Evolutionary conservation across 2,113 vertebrate species (phyloP), one percentile per base, ranked within the genome.

Genomic region (Gallinago paraguaiae): DNA sequence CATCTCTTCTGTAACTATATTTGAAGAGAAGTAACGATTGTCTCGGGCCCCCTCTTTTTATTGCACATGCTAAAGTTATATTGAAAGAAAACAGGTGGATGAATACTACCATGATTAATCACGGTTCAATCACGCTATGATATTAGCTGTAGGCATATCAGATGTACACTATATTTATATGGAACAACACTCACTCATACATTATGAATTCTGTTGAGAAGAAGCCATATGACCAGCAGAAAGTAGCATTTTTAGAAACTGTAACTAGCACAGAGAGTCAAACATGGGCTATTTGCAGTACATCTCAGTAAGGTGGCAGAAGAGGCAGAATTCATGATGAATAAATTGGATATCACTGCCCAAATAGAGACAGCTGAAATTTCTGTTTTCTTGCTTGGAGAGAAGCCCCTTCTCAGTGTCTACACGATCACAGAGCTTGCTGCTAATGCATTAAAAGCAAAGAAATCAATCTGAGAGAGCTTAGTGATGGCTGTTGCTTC

Each of bases 51-150:
- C 37, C 16, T 63, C 23, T 71, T 86, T 74, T 88, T 60, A n/a
- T 63, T 93, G 79, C 75, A 63, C 2, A 2, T 79, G 72, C 64
- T 30, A 69, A 43, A 46, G 33, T 90, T 71, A 37, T 48, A 64
- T 8, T 74, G 82, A 86, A 95, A 75, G 77, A 86, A 94, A 94
- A 63, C 53, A 92, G 74, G 74, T 88, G 70, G 86, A 46, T 96
- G 76, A 46, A 76, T 72, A 87, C 53, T 39, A 35, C 19, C 43
- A 43, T 0, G 0, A 68, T 86, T 95, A 89, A 86, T 92, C 77
- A 86, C 0, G 2, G n/a, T 64, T 93, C 83, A 85, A 25, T 86
- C 0, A 0, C 82, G 61, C 53, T 81, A 19, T 80, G 41, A 33
- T 79, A 31, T 69, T 92, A 84, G 81, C 69, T 87, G 60, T 72